Evolutionary conservation across 2,797 vertebrate genomes (phyloP).

Genomic region (Centroberyx gerrardi): DNA sequence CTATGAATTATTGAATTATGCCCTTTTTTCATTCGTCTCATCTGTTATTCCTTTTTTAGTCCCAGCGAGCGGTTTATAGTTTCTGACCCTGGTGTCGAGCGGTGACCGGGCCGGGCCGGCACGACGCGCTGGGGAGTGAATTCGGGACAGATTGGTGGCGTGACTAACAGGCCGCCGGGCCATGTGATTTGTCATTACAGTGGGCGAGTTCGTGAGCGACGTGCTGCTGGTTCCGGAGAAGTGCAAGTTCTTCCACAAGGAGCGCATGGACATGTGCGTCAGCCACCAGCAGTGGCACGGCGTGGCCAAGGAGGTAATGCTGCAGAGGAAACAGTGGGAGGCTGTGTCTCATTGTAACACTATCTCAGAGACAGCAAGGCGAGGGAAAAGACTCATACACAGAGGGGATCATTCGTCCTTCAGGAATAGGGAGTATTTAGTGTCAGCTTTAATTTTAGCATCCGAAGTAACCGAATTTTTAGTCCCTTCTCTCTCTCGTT

Average conservation of each 20-base stretch:
- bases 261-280: conserved; percentile 92
- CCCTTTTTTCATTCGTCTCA: conserved; percentile 39
- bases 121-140: background rate
- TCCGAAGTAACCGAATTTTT: conserved; percentile 4
- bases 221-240: conserved; percentile 96
- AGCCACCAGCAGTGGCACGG: conserved; percentile 95
- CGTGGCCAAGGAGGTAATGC: conserved; percentile 93
- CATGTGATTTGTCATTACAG: conserved; percentile 82
- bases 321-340: conserved; percentile 34
- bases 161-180: conserved; percentile 52
- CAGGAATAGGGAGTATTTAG: conserved; percentile 23
- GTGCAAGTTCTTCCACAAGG: conserved; percentile 98
- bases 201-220: conserved; percentile 97
- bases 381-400: background rate
- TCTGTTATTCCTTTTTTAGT: conserved; percentile 61
- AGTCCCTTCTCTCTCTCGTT: conserved; percentile 1
- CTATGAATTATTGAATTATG: conserved; percentile 73
- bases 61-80: conserved; percentile 42
- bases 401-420: conserved; percentile 8
- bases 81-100: conserved; percentile 31
- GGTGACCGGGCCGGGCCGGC: conserved; percentile 6
- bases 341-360: conserved; percentile 3
- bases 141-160: conserved; percentile 27
- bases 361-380: conserved; percentile 7
- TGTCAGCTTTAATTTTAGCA: conserved; percentile 10